Evolutionary conservation across 2,888 invertebrate species (phyloP).

Genomic region (Leucoma salicis): DNA sequence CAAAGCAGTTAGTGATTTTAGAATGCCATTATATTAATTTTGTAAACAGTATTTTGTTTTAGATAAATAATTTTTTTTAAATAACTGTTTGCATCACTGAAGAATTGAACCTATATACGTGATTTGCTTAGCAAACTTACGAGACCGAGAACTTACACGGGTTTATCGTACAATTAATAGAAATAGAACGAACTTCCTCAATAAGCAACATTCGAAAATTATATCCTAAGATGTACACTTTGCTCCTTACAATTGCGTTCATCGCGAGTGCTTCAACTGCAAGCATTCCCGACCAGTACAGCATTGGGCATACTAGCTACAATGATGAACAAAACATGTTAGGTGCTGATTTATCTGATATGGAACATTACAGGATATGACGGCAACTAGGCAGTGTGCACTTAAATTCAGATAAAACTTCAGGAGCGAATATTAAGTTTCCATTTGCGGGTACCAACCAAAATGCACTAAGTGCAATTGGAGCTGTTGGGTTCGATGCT

Average conservation of each 20-base stretch:
- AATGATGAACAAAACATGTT: background rate
- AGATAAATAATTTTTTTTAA: no score
- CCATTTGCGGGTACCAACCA: constrained; percentile 39
- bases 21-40: no score
- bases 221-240: constrained; percentile 12
- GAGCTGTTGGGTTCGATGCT: constrained; percentile 28
- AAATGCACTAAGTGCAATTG: constrained; percentile 45
- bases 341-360: background rate
- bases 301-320: background rate
- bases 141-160: no score
- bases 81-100: no score
- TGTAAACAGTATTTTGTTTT: no score
- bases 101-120: no score
- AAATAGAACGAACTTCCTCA: no score
- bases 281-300: background rate
- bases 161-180: no score
- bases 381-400: constrained; percentile 33
- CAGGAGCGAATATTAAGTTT: constrained; percentile 29
- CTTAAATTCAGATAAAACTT: constrained; percentile 37
- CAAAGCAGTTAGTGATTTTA: no score
- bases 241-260: constrained; percentile 9
- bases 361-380: constrained; percentile 19
- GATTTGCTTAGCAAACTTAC: no score
- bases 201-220: constrained; percentile 15
- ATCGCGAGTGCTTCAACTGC: constrained; percentile 13